Base-by-base conservation (phyloP, 2,797 vertebrate species). In the Anas bahamensis region DNA sequence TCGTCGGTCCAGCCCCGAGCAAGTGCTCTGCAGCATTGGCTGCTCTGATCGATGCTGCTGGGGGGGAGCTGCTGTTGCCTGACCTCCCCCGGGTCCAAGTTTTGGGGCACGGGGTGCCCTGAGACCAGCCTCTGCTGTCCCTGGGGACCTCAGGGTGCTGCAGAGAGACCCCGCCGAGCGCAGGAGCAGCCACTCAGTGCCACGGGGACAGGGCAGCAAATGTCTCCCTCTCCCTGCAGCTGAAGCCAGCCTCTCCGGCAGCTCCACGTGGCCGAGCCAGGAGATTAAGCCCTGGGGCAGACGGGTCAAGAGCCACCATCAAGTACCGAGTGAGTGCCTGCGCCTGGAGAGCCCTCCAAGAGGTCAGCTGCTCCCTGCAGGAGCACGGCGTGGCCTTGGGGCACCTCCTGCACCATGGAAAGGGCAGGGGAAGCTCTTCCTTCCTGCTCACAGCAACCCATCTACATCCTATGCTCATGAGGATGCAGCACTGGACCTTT, bases 381-480 rank as follows among this genome's bases (percentile, higher is more conserved):
- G 73, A 63, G 55, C 41, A 59, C 6, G 29, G 48, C 37, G 6
- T 21, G 61, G n/a, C 23, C 29, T 66, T 4, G n/a, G n/a, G 85
- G 6, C 4, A 14, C 13, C 35, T 57, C 63, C 59, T 23, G 46
- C 52, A 7, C 57, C 59, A 2, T 0, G 5, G 68, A 7, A 21
- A 42, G 66, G 8, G 4, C 28, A 4, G 48, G 55, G 48, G 24
- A 75, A 75, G 46, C 61, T 37, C 39, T 59, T 48, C 33, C 31
- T 55, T 35, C 22, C 13, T 6, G 50, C 81, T 44, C 26, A 1
- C 33, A 4, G 26, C 1, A 0, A 14, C 6, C 26, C 5, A 39
- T 7, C 24, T 52, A 23, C 13, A 1, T 2, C 50, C 53, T 4
- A 1, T 4, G 41, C 4, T 10, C 4, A 0, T 4, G 1, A 7